Evolutionary conservation across 2,888 invertebrate species (phyloP).

Genomic region (Nomada ferruginata): DNA sequence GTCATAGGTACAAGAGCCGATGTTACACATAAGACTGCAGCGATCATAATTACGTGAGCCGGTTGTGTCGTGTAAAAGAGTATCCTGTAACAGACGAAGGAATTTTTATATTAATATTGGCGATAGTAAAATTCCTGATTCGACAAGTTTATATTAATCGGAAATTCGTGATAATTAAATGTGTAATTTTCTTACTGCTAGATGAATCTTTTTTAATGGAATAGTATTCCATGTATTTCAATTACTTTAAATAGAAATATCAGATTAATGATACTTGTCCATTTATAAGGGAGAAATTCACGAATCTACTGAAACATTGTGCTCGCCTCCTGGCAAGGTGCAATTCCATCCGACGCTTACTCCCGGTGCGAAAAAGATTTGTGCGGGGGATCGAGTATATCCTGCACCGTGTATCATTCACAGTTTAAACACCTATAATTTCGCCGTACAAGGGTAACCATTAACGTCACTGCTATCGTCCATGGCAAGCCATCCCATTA

Average conservation of each 20-base stretch:
- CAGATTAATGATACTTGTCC: too few relatives aligned
- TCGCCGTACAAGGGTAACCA: conserved; percentile 2
- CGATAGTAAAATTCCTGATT: neutral
- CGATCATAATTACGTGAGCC: conserved; percentile 90
- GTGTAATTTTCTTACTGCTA: too few relatives aligned
- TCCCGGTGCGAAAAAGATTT: conserved; percentile 10
- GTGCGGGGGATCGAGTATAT: neutral
- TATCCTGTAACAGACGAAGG: conserved; percentile 86
- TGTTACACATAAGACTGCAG: conserved; percentile 86
- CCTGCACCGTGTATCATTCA: conserved; percentile 5
- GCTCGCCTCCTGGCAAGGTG: neutral
- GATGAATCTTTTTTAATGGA: neutral
- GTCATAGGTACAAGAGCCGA: conserved; percentile 77
- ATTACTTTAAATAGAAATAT: neutral
- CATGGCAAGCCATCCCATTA: neutral
- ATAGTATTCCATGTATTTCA: neutral
- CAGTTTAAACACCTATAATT: conserved; percentile 30
- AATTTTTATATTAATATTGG: neutral
- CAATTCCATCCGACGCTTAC: neutral
- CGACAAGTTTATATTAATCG: too few relatives aligned
- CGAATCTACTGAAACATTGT: too few relatives aligned
- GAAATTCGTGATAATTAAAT: too few relatives aligned
- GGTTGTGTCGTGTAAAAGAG: conserved; percentile 91
- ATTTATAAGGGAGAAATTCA: too few relatives aligned
- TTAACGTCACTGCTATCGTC: conserved; percentile 11